phyloP scores from a whole-genome alignment of 2,888 invertebrate species.

The Protula sp. region DNA sequence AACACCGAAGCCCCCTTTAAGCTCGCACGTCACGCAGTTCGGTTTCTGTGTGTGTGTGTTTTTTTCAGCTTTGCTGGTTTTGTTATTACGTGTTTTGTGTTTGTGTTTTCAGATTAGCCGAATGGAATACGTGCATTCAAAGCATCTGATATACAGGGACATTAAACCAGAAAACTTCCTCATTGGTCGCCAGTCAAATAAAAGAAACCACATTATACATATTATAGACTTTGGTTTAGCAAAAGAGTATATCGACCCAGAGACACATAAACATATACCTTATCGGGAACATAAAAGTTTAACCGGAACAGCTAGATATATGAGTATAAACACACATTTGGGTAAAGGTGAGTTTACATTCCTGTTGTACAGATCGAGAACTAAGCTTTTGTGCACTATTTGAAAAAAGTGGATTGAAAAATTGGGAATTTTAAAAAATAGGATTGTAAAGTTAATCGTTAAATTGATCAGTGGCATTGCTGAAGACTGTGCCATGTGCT shows the following conservation, averaged over 20 bases:
- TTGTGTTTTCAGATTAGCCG: constrained; percentile 75
- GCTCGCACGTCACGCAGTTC: too few species aligned
- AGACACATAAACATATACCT: constrained; percentile 89
- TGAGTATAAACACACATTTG: constrained; percentile 99
- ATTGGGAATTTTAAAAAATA: too few species aligned
- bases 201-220: constrained; percentile 97
- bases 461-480: not conserved
- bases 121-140: constrained; percentile 99
- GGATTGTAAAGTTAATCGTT: too few species aligned
- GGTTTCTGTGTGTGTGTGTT: too few species aligned
- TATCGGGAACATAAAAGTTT: constrained; percentile 99
- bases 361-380: not conserved
- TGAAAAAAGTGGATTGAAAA: too few species aligned
- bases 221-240: constrained; percentile 99
- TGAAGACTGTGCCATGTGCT: too few species aligned
- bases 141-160: constrained; percentile 98
- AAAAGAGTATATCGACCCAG: constrained; percentile 99
- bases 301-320: constrained; percentile 99
- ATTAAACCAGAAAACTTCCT: constrained; percentile 99
- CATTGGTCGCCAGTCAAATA: constrained; percentile 93
- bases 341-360: constrained; percentile 78
- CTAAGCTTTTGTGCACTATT: too few species aligned
- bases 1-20: too few species aligned
- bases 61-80: too few species aligned
- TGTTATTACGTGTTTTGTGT: too few species aligned